These are phyloP conservation scores for Pecten maximus DNA, from an alignment of 2,888 invertebrate species.

Conservation along the genomic window DNA sequence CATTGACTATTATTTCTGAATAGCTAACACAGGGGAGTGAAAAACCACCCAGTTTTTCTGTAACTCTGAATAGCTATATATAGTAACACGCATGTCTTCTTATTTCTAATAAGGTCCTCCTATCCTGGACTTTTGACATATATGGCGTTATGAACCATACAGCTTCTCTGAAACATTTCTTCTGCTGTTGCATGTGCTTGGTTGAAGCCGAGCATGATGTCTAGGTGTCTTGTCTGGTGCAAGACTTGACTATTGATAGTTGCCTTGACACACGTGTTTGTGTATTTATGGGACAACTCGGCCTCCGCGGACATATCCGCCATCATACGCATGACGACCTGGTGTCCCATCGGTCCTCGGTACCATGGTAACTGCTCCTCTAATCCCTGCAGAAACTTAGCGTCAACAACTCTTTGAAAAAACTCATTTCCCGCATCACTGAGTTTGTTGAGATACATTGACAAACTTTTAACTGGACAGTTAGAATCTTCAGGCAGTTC, in stretches of 20 bases:
- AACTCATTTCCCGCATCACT: constrained; percentile 54
- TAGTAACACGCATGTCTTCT: too few species aligned
- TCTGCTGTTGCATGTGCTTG: neutral
- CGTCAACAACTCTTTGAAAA: constrained; percentile 55
- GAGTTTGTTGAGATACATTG: constrained; percentile 54
- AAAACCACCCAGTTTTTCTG: too few species aligned
- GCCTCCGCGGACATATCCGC: constrained; percentile 54
- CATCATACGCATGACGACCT: constrained; percentile 57
- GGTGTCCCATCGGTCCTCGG: constrained; percentile 55
- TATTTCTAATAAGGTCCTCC: neutral
- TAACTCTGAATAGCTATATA: too few species aligned
- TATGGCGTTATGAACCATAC: neutral
- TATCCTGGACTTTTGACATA: neutral
- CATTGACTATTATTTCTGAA: too few species aligned
- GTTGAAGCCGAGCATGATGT: neutral
- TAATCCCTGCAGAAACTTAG: neutral
- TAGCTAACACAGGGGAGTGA: too few species aligned
- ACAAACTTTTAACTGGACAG: constrained; percentile 57
- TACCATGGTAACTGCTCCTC: constrained; percentile 49
- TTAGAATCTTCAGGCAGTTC: constrained; percentile 45
- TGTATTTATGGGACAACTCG: constrained; percentile 52
- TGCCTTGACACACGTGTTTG: constrained; percentile 58
- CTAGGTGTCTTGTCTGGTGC: neutral
- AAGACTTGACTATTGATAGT: neutral
- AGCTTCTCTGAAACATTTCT: constrained; percentile 2